Evolutionary conservation across 2,888 invertebrate species (phyloP), one percentile per base, ranked within the genome.

Genomic region (Philopedon plagiatum): DNA sequence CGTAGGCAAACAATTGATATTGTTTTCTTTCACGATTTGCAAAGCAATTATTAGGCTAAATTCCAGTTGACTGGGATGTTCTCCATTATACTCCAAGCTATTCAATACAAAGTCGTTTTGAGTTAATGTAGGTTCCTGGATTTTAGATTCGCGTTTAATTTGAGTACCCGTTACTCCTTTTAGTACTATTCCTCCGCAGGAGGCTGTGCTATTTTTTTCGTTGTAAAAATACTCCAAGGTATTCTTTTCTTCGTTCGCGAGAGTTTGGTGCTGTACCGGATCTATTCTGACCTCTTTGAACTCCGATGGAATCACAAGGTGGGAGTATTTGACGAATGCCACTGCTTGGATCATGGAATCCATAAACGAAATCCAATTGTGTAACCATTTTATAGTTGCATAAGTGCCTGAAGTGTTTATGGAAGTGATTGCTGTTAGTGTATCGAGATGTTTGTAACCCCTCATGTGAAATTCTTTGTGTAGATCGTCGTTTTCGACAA

Each of bases 301-400:
- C 19, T 23, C 41, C 18, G 29, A 18, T 9, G 46, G 32, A 13
- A 34, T 13, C 8, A 58, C 34, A 2, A 32, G 44, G 13, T n/a
- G n/a, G 11, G 23, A 29, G n/a, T 49, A 32, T 11, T 49, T 18
- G 2, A 26, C 44, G 19, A 90, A 72, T 32, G 90, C 85, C 46
- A 87, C 85, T 77, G 90, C 86, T 80, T 92, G 92, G 37, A 92
- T 83, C 87, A 92, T 89, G n/a, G 89, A 89, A 79, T 92, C 92
- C 83, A 92, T 86, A 81, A 91, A 92, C 0, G 91, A 87, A 2
- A 91, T 88, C 91, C 91, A 92, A 79, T 91, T 90, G 72, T 88
- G 88, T 5, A 82, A 83, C 91, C 91, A 92, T 1, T 74, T 61
- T 7, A 87, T 78, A 8, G 74, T 81, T 8, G 85, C 87, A 8